These are phyloP conservation scores for Xestoiulus laeticollis DNA, from an alignment of 2,888 invertebrate genomes.

Conservation along the genomic window DNA sequence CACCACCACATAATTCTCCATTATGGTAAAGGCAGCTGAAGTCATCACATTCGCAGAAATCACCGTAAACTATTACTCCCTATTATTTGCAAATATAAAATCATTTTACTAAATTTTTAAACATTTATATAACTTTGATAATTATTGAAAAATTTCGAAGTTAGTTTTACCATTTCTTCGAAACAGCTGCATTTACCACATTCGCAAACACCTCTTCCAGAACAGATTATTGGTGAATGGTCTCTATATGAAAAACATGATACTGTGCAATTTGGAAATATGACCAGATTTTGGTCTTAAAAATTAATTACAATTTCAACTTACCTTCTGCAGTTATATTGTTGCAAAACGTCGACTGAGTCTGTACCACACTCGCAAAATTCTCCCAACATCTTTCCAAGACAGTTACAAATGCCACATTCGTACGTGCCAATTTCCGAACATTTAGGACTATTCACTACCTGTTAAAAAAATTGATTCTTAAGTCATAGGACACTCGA, in stretches of 20 bases:
- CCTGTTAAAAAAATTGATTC: constrained; percentile 55
- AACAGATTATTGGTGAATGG: constrained; percentile 41
- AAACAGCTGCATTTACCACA: constrained; percentile 53
- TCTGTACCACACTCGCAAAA: constrained; percentile 58
- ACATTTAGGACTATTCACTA: constrained; percentile 62
- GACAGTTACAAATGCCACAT: constrained; percentile 66
- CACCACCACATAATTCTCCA: constrained; percentile 67
- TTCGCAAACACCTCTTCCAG: constrained; percentile 56
- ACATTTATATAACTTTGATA: not conserved
- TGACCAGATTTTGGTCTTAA: too few species aligned
- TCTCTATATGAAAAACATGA: constrained; percentile 2
- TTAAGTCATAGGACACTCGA: not conserved
- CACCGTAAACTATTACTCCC: constrained; percentile 67
- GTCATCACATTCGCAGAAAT: constrained; percentile 81
- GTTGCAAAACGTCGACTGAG: constrained; percentile 45
- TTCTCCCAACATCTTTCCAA: constrained; percentile 62
- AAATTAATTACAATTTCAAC: not conserved
- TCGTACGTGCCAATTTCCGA: constrained; percentile 64
- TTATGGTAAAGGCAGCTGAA: constrained; percentile 74
- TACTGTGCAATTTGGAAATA: not conserved
- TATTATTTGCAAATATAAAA: not conserved
- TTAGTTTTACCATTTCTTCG: not conserved
- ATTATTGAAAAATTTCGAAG: not conserved
- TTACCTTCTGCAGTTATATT: constrained; percentile 54
- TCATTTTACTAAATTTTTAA: too few species aligned